Percentiles rank a stretch among this genome's conserved stretches.
Evolutionary conservation across 2,888 invertebrate genomes (phyloP).

Genomic region (Willowsia nigromaculata): DNA sequence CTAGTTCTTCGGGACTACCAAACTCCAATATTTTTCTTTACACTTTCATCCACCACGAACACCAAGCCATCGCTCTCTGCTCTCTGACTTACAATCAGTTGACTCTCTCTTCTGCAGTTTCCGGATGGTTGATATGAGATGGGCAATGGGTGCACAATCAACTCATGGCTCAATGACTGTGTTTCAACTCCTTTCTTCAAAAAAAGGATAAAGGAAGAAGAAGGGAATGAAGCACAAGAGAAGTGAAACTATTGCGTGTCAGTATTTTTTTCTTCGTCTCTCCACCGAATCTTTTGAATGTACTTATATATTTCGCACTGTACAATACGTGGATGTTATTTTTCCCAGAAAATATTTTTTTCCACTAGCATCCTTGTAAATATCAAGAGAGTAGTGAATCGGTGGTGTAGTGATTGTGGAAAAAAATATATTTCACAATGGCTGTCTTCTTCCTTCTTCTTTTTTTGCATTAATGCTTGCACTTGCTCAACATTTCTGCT

Average conservation of each 20-base stretch:
- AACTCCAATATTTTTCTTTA: too few species aligned
- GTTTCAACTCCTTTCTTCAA: slow-evolving; percentile 12
- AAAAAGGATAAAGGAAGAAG: too few species aligned
- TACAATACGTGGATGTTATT: too few species aligned
- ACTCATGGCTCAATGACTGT: slow-evolving; percentile 20
- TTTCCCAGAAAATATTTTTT: too few species aligned
- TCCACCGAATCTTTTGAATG: neutral
- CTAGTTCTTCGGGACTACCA: too few species aligned
- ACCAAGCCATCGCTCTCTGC: neutral
- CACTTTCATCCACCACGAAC: neutral
- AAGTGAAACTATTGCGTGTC: neutral
- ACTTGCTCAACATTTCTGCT: neutral
- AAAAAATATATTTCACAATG: too few species aligned
- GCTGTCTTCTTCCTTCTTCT: neutral
- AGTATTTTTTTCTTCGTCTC: neutral
- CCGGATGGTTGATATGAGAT: slow-evolving; percentile 43
- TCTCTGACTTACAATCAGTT: slow-evolving; percentile 9
- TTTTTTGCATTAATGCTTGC: neutral
- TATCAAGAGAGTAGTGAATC: too few species aligned
- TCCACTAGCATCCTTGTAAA: too few species aligned
- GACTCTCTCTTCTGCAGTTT: slow-evolving; percentile 32
- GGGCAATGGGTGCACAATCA: slow-evolving; percentile 33
- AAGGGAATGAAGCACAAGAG: neutral
- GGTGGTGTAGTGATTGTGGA: too few species aligned
- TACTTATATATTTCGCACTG: neutral